phyloP scores from a whole-genome alignment of 2,797 vertebrate genomes.

The Falco concolor region DNA sequence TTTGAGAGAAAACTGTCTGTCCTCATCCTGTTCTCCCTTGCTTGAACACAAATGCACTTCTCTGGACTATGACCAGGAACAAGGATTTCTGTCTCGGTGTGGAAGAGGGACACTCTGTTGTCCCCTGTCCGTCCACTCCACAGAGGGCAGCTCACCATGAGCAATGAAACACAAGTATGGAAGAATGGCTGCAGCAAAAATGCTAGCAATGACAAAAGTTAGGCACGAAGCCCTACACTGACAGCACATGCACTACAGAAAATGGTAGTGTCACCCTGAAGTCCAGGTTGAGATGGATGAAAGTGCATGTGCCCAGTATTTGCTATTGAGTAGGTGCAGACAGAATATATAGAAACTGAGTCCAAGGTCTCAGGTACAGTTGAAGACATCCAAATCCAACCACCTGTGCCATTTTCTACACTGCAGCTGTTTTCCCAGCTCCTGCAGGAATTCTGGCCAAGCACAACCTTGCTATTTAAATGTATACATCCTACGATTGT shows the following conservation, averaged over 20 bases:
- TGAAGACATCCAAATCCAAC: not conserved
- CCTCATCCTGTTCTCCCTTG: not conserved
- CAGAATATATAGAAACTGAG: not conserved
- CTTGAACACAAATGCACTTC: not conserved
- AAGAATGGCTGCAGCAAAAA: not conserved
- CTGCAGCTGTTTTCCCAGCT: not conserved
- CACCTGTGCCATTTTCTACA: not conserved
- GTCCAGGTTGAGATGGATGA: not conserved
- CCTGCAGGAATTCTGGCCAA: not conserved
- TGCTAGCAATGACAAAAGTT: no score
- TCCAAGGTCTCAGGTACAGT: not conserved
- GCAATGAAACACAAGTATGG: not conserved
- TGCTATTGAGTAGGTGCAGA: rapidly evolving
- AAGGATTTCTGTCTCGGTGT: not conserved
- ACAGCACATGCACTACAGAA: not conserved
- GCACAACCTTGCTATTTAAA: not conserved
- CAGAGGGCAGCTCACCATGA: not conserved
- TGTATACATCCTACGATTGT: rapidly evolving
- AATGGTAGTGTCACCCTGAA: not conserved
- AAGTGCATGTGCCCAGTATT: not conserved
- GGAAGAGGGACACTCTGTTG: not conserved
- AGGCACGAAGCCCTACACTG: not conserved
- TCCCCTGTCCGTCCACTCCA: not conserved
- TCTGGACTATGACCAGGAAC: not conserved
- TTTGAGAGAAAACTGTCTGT: not conserved